Evolutionary conservation across 2,113 vertebrate genomes (phyloP), one percentile per base, ranked within the genome.

Genomic region (Meriones unguiculatus): DNA sequence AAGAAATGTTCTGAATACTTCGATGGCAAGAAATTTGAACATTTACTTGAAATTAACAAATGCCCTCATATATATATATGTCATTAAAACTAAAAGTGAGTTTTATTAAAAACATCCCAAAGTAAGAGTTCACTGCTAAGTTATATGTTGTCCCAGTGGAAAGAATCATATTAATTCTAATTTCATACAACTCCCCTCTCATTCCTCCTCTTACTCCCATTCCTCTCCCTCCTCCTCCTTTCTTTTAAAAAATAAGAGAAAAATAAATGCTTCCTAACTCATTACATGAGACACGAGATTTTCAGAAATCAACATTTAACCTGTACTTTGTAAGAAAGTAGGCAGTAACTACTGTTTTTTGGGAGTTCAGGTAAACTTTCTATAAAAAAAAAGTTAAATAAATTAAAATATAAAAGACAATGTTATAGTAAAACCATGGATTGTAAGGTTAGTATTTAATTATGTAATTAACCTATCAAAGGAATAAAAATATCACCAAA

Each of bases 11-110:
- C 30, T 84, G 38, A 94, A 38, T 95, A 73, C 18, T 62, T 62
- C 15, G 5, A 69, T 80, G 20, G 52, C 35, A 78, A 76, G 73
- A 52, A 8, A 87, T 52, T 94, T 94, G 62, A 87, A 28, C 84
- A 11, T 11, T 73, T 93, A 59, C 5, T 46, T 78, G 11, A 93
- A 95, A 93, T 86, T 91, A 91, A 73, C 25, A 88, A 77, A 64
- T 70, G 11, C 2, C 15, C 80, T 88, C 76, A 62, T 93, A 86
- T 14, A 35, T 10, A 84, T 24, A 85, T 72, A 67, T 77, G 84
- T 17, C 0, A 84, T 46, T 46, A 75, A 87, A 95, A 18, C 12
- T 20, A 84, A 81, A 81, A 57, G 30, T 54, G 50, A n/a, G 50
- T 81, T 81, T 35, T 57, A 35, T 78, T 35, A 57, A 81, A 57